Base-by-base conservation (phyloP, 92 coral and sea anemone genomes). In the Heteractis magnifica region DNA sequence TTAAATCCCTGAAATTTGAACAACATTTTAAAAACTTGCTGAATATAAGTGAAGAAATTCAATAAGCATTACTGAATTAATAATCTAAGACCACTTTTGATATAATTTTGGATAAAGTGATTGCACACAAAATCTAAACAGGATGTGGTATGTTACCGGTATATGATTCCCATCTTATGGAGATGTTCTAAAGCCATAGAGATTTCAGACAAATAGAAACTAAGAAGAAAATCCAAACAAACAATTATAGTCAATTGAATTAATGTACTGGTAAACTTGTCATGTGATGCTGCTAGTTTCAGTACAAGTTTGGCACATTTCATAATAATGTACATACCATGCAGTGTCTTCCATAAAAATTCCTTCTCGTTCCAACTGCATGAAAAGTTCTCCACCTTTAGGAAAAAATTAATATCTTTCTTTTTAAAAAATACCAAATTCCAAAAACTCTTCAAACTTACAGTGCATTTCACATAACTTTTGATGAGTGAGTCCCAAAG, bases 311-410 rank as follows among this genome's bases (percentile, higher is more conserved):
- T 34, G 44, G 44, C 44, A 34, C 1, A 2, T 34, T 34, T 34
- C 0, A 34, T 34, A 34, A 34, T 34, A 34, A 16, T 10, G 15
- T n/a, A 58, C 89, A 72, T 68, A 96, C 99, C 97, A 85, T 49
- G 99, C 99, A 4, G 99, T 96, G 73, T 96, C 99, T 82, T 96
- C 99, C 93, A 96, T 89, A 85, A 96, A 96, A 86, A 96, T 96
- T 13, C 99, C 99, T 80, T 96, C 99, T 65, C 99, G 85, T 81
- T 96, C 99, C 80, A 96, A 90, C 81, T 96, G 99, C 99, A 96
- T 96, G 70, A 96, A 96, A 83, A 96, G 87, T 82, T 96, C 99
- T 51, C 99, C 99, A 84, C 99, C 99, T 96, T 65, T 1, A 74
- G 14, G 80, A 51, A 18, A 23, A 75, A 65, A 10, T 15, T 6